phyloP scores from a whole-genome alignment of 2,888 invertebrate genomes.

The Arrhopalites spinosus region DNA sequence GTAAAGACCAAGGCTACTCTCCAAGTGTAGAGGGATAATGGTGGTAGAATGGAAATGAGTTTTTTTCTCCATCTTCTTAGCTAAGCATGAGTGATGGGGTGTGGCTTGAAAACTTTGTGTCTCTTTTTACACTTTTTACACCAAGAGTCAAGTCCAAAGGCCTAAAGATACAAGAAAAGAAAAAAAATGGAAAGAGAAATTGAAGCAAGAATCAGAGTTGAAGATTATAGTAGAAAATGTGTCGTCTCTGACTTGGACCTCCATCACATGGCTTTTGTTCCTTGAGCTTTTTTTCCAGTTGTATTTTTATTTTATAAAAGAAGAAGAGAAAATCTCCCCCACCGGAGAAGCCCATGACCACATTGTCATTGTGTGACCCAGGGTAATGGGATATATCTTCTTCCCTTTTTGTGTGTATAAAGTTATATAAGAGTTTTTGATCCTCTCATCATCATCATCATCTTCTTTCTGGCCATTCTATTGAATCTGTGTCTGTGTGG shows the following conservation, averaged over 20 bases:
- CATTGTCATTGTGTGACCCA: too few relatives aligned
- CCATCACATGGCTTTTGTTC: too few relatives aligned
- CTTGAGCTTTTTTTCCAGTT: neutral
- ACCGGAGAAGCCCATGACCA: neutral
- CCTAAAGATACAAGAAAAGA: too few relatives aligned
- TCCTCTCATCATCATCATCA: neutral
- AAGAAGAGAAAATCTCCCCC: too few relatives aligned
- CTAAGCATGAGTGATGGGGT: constrained; percentile 8
- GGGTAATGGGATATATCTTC: neutral
- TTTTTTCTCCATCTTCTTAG: neutral
- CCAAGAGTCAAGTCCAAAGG: neutral
- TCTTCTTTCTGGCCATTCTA: neutral
- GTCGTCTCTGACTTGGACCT: too few relatives aligned
- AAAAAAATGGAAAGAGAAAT: too few relatives aligned
- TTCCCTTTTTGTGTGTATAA: neutral
- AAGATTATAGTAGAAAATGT: too few relatives aligned
- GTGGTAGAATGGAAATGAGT: neutral
- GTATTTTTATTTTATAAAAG: neutral
- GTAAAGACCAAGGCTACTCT: too few relatives aligned
- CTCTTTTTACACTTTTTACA: neutral
- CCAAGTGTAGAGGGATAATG: neutral
- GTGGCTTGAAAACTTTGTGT: neutral
- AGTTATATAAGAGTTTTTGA: neutral
- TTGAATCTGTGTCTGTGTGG: neutral
- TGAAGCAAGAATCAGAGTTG: too few relatives aligned